Evolutionary conservation across 2,888 invertebrate species (phyloP).

Genomic region (Spialia ferax): DNA sequence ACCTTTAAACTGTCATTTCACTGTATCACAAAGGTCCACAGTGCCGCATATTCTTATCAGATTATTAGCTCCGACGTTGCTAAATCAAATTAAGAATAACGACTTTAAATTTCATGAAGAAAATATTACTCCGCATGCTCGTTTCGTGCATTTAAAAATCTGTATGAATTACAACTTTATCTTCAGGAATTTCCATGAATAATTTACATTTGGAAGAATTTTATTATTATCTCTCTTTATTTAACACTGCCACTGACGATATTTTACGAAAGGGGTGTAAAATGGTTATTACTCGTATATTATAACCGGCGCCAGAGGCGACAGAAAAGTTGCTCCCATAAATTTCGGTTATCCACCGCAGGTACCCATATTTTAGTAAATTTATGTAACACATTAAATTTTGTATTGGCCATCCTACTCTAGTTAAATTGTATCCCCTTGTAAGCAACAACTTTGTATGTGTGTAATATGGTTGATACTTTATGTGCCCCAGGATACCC

Average conservation of each 20-base stretch:
- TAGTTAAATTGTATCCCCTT: background rate
- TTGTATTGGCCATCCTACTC: background rate
- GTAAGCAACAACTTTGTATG: background rate
- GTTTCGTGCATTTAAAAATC: conserved; percentile 7
- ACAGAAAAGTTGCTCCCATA: conserved; percentile 21
- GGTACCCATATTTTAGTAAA: conserved; percentile 3
- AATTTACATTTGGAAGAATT: background rate
- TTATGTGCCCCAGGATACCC: no score
- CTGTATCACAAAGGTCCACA: no score
- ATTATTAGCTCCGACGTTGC: no score
- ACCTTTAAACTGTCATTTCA: no score
- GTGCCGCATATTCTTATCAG: no score
- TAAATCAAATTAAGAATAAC: no score
- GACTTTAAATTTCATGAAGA: no score
- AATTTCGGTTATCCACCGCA: conserved; percentile 23
- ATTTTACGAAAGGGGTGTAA: conserved; percentile 25
- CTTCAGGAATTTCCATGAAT: conserved; percentile 7
- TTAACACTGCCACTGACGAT: conserved; percentile 13
- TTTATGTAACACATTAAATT: background rate
- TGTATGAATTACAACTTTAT: conserved; percentile 28
- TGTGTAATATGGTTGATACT: no score
- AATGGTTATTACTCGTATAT: conserved; percentile 28
- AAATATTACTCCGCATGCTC: conserved; percentile 15
- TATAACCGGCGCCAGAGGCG: conserved; percentile 4
- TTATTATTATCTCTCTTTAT: conserved; percentile 27